phyloP scores from a whole-genome alignment of 1,140 invertebrate species.

The Drosophila orosa region DNA sequence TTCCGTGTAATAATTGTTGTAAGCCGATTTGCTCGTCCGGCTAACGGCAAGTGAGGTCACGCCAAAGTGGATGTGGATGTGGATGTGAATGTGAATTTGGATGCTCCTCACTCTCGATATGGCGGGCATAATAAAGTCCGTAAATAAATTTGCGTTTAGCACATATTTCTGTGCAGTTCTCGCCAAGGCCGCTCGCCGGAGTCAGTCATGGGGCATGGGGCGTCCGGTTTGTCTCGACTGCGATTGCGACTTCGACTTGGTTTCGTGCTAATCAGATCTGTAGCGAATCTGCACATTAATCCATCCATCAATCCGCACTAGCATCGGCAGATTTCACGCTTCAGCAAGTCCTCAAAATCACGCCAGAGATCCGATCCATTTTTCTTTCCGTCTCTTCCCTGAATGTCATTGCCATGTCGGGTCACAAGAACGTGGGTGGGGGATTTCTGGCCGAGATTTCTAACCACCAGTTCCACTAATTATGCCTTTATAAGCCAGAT shows the following conservation, averaged over 20 bases:
- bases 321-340: slow-evolving; percentile 52
- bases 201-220: slow-evolving; percentile 32
- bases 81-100: not conserved
- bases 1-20: slow-evolving; percentile 54
- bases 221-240: slow-evolving; percentile 50
- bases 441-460: slow-evolving; percentile 28
- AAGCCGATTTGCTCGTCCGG: slow-evolving; percentile 57
- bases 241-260: slow-evolving; percentile 25
- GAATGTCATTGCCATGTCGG: slow-evolving; percentile 46
- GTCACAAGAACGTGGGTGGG: slow-evolving; percentile 33
- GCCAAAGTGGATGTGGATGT: slow-evolving; percentile 5
- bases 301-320: slow-evolving; percentile 61
- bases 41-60: slow-evolving; percentile 73
- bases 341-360: slow-evolving; percentile 63
- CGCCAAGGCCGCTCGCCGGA: slow-evolving; percentile 47
- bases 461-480: slow-evolving; percentile 55
- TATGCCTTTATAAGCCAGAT: slow-evolving; percentile 62
- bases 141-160: slow-evolving; percentile 73
- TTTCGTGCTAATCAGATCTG: slow-evolving; percentile 68
- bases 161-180: slow-evolving; percentile 58
- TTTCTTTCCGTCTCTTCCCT: slow-evolving; percentile 37
- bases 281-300: slow-evolving; percentile 50
- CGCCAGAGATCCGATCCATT: slow-evolving; percentile 24
- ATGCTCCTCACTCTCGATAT: slow-evolving; percentile 37
- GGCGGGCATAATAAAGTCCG: slow-evolving; percentile 51